Percentiles rank a stretch among this genome's conserved stretches.
phyloP scores from a whole-genome alignment of 2,113 vertebrate species.

The Pygoscelis adeliae region DNA sequence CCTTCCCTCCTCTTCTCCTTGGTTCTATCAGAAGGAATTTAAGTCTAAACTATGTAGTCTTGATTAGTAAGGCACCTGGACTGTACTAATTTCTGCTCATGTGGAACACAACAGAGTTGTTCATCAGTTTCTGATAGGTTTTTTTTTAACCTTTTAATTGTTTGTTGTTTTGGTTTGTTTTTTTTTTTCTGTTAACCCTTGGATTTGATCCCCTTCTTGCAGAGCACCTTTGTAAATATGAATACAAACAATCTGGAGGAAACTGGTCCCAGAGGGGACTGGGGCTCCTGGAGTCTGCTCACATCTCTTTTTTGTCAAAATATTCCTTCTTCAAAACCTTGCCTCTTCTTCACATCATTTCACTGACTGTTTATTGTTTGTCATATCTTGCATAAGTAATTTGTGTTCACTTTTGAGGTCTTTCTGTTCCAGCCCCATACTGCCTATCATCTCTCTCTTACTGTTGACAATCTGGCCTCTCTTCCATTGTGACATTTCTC shows the following conservation, averaged over 20 bases:
- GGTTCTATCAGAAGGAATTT: neutral
- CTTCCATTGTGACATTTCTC: neutral
- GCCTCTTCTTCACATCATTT: neutral
- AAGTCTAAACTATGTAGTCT: neutral
- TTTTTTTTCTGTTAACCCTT: too few relatives aligned
- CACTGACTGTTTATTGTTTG: neutral
- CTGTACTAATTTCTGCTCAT: neutral
- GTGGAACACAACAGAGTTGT: neutral
- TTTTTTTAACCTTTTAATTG: neutral
- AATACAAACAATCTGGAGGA: too few relatives aligned
- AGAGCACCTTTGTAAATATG: too few relatives aligned
- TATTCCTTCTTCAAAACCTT: neutral
- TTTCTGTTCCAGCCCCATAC: neutral
- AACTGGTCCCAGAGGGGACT: neutral
- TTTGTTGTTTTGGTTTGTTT: too few relatives aligned
- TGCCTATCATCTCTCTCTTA: neutral
- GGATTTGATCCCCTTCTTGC: too few relatives aligned
- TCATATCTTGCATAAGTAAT: neutral
- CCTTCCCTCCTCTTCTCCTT: neutral
- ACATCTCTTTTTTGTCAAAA: neutral
- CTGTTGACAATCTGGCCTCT: neutral
- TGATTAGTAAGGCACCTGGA: neutral
- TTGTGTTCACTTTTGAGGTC: neutral
- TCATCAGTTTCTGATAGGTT: fast-evolving
- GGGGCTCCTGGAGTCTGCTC: neutral